phyloP scores from a whole-genome alignment of 1,140 invertebrate species.

The Cotesia vestalis region DNA sequence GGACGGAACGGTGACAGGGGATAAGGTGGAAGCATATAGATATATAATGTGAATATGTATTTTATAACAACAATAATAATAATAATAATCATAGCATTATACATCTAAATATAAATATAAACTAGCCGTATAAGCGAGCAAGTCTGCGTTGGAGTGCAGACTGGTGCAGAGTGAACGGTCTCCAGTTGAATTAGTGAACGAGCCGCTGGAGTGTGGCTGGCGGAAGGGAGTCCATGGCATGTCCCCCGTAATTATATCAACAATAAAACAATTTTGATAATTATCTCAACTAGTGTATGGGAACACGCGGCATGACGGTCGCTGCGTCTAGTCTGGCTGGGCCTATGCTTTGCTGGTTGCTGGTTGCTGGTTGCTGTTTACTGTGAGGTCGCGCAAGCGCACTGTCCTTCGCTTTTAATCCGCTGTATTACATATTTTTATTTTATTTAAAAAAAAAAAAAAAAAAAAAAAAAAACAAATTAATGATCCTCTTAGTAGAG shows the following conservation, averaged over 20 bases:
- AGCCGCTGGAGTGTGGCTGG: conserved; percentile 35
- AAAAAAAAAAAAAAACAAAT: too few species aligned
- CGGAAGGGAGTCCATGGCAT: conserved; percentile 45
- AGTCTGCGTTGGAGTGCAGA: too few species aligned
- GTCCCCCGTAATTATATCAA: conserved; percentile 65
- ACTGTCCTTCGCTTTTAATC: too few species aligned
- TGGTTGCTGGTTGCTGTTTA: too few species aligned
- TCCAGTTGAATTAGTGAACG: conserved; percentile 1
- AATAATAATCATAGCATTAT: too few species aligned
- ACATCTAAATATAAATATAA: not conserved
- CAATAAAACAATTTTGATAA: conserved; percentile 68
- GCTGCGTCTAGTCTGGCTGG: conserved; percentile 9
- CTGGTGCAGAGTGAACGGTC: too few species aligned
- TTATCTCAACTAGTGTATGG: conserved; percentile 67
- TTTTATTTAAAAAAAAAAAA: too few species aligned
- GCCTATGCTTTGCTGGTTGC: not conserved
- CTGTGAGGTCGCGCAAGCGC: too few species aligned
- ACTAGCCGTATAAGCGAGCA: not conserved
- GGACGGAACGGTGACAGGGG: conserved; percentile 7
- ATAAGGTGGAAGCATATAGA: not conserved
- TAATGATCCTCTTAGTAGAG: too few species aligned
- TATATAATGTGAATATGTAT: not conserved
- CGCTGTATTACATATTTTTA: too few species aligned
- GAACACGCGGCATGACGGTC: conserved; percentile 52
- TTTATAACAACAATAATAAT: too few species aligned